Conservation (phyloP, 2,113 vertebrate genomes). For the Hyaena hyaena region DNA sequence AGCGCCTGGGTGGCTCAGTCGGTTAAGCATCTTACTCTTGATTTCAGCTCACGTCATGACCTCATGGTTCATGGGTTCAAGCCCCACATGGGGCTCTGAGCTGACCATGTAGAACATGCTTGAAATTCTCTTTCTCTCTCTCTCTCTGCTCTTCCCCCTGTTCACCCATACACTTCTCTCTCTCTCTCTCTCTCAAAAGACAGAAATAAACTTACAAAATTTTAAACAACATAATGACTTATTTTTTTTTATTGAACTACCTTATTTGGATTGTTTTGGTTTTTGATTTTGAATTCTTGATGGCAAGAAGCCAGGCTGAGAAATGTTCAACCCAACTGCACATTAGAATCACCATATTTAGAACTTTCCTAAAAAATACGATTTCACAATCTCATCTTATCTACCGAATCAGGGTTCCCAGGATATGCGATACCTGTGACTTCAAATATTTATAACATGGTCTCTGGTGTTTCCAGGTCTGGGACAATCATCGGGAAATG, state of each 20-base stretch:
- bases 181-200: no score
- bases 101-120: no score
- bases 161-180: no score
- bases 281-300: background rate
- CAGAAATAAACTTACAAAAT: no score
- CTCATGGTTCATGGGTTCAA: no score
- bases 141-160: no score
- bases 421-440: background rate
- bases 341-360: background rate
- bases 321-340: background rate
- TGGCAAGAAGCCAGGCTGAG: background rate
- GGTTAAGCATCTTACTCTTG: no score
- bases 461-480: background rate
- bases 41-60: no score
- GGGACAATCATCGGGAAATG: background rate
- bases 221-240: background rate
- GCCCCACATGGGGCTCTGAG: no score
- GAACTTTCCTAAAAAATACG: background rate
- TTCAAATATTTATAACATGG: background rate
- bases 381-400: background rate
- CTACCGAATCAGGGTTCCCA: background rate
- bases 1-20: no score
- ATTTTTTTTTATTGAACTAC: background rate
- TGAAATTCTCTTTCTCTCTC: no score
- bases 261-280: background rate